Evolutionary conservation across 2,113 vertebrate genomes (phyloP).

Genomic region (Cnemophilus loriae): DNA sequence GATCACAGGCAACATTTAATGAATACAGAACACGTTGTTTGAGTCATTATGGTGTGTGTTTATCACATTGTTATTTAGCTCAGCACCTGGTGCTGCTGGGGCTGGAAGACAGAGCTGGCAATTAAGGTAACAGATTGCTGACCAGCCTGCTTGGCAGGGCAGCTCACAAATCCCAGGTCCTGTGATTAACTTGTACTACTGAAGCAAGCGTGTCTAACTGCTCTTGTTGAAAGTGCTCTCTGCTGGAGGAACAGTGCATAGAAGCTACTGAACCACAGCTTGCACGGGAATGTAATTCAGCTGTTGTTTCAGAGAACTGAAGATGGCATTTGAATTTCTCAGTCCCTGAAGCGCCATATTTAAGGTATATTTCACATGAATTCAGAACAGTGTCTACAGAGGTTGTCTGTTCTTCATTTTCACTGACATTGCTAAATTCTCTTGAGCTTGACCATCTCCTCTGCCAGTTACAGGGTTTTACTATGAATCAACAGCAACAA

Average conservation of each 20-base stretch:
- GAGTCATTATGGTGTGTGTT: background rate
- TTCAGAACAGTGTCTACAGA: background rate
- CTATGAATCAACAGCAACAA: background rate
- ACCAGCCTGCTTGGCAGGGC: background rate
- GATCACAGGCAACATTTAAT: background rate
- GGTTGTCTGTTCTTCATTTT: background rate
- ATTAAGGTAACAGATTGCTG: conserved; percentile 2
- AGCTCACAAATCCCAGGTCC: background rate
- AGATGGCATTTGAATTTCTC: background rate
- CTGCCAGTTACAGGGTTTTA: background rate
- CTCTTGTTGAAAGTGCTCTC: background rate
- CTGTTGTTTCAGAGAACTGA: background rate
- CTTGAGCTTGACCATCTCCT: background rate
- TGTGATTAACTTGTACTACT: background rate
- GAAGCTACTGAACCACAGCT: background rate
- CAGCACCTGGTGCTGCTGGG: conserved; percentile 7
- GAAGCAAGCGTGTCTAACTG: background rate
- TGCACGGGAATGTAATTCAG: background rate
- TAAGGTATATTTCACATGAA: background rate
- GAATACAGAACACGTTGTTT: background rate
- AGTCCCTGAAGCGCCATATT: background rate
- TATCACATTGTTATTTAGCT: conserved; percentile 1
- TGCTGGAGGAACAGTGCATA: background rate
- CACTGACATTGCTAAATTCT: background rate
- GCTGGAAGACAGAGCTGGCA: conserved; percentile 1